Conservation (phyloP, 2,888 invertebrate genomes). For the Polydrusus tereticollis region DNA sequence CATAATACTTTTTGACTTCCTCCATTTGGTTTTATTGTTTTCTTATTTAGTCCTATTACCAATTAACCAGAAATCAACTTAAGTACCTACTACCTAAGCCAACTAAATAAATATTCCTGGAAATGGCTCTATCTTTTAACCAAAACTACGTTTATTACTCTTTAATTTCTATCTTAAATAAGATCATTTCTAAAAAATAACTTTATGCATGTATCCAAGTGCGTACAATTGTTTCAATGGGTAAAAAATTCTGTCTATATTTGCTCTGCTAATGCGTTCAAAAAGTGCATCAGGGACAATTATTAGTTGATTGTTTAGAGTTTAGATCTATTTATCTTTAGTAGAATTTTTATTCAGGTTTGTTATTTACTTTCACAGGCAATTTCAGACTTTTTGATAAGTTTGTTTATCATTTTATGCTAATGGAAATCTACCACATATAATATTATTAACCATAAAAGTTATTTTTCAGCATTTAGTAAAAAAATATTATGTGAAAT, state of each 20-base stretch:
- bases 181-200: not conserved
- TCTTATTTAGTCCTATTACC: not conserved
- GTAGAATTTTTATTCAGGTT: too few relatives aligned
- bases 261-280: not conserved
- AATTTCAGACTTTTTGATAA: too few relatives aligned
- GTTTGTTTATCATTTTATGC: too few relatives aligned
- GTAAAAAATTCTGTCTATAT: not conserved
- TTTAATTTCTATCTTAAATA: not conserved
- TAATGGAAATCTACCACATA: too few relatives aligned
- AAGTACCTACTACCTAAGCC: not conserved
- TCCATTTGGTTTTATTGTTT: constrained; percentile 25
- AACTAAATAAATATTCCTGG: not conserved
- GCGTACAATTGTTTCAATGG: not conserved
- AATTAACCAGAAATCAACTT: not conserved
- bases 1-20: constrained; percentile 66
- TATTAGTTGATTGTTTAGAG: not conserved
- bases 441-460: too few relatives aligned
- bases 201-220: not conserved
- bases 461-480: too few relatives aligned
- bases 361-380: too few relatives aligned
- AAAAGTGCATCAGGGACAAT: not conserved
- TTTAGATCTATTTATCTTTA: too few relatives aligned
- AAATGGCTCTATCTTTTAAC: not conserved
- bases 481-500: too few relatives aligned
- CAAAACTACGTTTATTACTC: not conserved